Evolutionary conservation across 2,113 vertebrate species (phyloP).

Genomic region (Proteles cristata): DNA sequence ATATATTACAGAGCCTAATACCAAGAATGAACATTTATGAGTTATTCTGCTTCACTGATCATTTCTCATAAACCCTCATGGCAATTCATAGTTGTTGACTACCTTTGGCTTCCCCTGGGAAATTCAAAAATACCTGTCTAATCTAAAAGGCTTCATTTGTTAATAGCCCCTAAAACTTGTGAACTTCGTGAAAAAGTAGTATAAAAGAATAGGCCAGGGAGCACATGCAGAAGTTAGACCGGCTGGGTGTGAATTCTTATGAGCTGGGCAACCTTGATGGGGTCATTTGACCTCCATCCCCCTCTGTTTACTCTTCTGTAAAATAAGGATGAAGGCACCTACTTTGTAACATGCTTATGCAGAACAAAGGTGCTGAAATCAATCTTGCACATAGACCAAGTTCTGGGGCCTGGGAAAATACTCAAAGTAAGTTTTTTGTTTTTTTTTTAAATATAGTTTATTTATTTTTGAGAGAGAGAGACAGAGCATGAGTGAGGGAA

Average conservation of each 20-base stretch:
- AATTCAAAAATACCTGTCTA: not conserved
- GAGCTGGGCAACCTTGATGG: not conserved
- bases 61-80: not conserved
- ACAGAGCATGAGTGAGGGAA: too few relatives aligned
- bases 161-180: not conserved
- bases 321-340: not conserved
- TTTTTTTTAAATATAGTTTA: too few relatives aligned
- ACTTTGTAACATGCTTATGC: not conserved
- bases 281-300: not conserved
- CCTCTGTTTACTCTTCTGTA: not conserved
- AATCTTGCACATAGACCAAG: not conserved
- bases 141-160: not conserved
- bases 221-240: not conserved
- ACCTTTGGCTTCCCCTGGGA: slow-evolving; percentile 20
- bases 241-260: not conserved
- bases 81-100: not conserved
- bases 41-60: slow-evolving; percentile 15
- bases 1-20: slow-evolving; percentile 51
- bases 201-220: not conserved
- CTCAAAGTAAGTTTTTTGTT: not conserved
- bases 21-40: slow-evolving; percentile 21
- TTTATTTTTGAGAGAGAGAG: too few relatives aligned
- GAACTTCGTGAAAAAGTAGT: not conserved
- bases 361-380: not conserved
- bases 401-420: not conserved